phyloP scores from a whole-genome alignment of 2,113 vertebrate species.

The Myotis yumanensis region DNA sequence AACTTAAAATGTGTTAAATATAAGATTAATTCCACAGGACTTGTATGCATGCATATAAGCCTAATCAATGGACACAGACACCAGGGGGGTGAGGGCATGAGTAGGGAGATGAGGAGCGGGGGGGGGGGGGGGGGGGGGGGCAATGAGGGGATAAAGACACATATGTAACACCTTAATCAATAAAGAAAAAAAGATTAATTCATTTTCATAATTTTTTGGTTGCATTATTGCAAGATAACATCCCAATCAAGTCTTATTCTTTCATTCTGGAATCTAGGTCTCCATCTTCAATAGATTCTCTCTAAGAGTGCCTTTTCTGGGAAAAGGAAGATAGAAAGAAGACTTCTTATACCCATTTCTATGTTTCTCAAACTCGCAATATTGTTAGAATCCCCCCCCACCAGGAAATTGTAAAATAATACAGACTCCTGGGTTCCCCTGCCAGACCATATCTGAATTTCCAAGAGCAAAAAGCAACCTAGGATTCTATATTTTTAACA shows the following conservation, averaged over 20 bases:
- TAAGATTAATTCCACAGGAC: background rate
- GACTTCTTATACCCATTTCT: background rate
- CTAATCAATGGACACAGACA: too few species aligned
- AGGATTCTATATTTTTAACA: background rate
- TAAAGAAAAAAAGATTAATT: constrained; percentile 3
- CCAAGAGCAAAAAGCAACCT: background rate
- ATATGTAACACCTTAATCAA: too few species aligned
- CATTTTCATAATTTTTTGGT: constrained; percentile 29
- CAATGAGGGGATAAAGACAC: too few species aligned
- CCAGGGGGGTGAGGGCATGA: too few species aligned
- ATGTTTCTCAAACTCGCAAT: background rate
- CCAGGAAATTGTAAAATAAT: background rate
- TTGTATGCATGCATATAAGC: too few species aligned
- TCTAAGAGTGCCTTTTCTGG: background rate
- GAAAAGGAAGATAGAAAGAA: constrained; percentile 13
- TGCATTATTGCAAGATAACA: background rate
- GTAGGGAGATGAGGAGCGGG: too few species aligned
- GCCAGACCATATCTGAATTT: background rate
- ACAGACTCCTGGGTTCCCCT: background rate
- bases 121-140: too few species aligned
- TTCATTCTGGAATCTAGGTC: background rate
- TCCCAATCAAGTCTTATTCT: constrained; percentile 1
- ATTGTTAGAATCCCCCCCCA: background rate
- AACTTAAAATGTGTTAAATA: constrained; percentile 13
- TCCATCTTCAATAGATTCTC: background rate